A percentile compares a stretch with the other conserved stretches of the same genome.
Evolutionary conservation across 2,113 vertebrate species (phyloP).

Genomic region (Clinocottus analis): DNA sequence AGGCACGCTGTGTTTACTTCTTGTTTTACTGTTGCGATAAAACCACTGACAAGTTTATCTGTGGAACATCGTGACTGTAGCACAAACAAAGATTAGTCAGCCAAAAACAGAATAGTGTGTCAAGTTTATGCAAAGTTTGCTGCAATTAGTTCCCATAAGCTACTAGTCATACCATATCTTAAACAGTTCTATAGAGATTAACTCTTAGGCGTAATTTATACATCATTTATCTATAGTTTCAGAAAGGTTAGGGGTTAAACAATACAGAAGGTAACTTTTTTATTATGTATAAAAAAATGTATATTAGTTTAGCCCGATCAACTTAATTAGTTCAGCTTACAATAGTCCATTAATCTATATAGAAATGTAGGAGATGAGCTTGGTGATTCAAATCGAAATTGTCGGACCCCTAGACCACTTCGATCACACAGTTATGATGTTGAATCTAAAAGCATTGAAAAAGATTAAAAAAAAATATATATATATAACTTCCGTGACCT

Average conservation of each 20-base stretch:
- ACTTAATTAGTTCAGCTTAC: neutral
- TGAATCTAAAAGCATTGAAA: neutral
- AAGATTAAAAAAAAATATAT: neutral
- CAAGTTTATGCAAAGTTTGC: neutral
- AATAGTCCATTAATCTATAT: neutral
- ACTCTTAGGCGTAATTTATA: neutral
- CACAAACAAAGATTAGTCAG: neutral
- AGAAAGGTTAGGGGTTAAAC: neutral
- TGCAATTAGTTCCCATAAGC: neutral
- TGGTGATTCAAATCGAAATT: neutral
- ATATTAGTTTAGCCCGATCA: neutral
- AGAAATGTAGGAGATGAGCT: neutral
- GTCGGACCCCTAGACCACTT: neutral
- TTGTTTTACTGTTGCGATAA: neutral
- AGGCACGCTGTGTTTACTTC: neutral
- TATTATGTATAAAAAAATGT: neutral
- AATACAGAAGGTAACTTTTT: neutral
- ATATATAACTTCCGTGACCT: neutral
- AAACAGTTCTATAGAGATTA: neutral
- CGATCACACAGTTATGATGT: neutral
- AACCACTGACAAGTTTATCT: neutral
- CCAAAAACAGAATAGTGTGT: neutral
- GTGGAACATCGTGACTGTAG: neutral
- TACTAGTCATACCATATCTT: neutral
- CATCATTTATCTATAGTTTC: neutral